A percentile compares a stretch with the other conserved stretches of the same genome.
phyloP scores from a whole-genome alignment of 2,888 invertebrate genomes.

The Cosmia pyralina region DNA sequence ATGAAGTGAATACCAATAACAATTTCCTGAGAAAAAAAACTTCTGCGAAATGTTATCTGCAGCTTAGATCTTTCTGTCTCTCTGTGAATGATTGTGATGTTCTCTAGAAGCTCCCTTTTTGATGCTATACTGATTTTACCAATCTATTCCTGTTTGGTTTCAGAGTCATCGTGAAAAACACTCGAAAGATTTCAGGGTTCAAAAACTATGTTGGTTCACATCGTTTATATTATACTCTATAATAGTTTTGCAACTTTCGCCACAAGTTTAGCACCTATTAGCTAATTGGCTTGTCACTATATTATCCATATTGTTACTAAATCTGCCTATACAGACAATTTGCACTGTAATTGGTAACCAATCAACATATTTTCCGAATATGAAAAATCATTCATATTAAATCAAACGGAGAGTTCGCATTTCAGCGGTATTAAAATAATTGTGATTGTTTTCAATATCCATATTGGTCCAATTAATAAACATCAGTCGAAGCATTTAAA shows the following conservation, averaged over 20 bases:
- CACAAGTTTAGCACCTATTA: not conserved
- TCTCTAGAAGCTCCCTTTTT: too few relatives aligned
- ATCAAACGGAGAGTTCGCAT: not conserved
- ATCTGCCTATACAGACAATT: not conserved
- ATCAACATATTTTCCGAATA: not conserved
- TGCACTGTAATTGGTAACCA: not conserved
- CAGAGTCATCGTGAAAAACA: not conserved
- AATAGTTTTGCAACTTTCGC: not conserved
- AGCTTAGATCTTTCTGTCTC: too few relatives aligned
- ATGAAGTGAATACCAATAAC: not conserved
- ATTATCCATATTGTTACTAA: not conserved
- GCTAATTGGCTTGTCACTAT: not conserved
- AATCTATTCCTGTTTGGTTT: not conserved
- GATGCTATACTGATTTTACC: not conserved
- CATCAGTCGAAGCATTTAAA: not conserved
- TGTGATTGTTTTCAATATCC: not conserved
- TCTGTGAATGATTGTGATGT: not conserved
- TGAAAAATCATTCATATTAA: not conserved
- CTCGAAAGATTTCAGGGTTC: not conserved
- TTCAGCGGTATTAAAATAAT: not conserved
- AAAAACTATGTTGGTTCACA: not conserved
- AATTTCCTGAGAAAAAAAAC: not conserved
- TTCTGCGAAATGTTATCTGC: not conserved
- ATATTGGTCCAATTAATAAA: not conserved
- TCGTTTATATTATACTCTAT: not conserved